These are phyloP conservation scores for Lepas anatifera DNA, from an alignment of 2,888 invertebrate species.

Conservation along the genomic window DNA sequence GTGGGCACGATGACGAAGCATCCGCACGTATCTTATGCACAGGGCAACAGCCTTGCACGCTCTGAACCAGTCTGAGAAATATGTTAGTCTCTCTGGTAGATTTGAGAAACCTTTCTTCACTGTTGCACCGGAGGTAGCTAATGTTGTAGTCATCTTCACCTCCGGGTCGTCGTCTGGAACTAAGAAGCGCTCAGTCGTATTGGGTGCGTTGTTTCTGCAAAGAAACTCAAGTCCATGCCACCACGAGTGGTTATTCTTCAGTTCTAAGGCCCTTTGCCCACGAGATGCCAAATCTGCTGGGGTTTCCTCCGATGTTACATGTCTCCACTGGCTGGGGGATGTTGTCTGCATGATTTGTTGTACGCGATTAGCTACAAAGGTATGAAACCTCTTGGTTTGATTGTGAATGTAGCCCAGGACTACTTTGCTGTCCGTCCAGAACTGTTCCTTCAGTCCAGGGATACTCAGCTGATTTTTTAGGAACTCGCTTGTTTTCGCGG, in stretches of 20 bases:
- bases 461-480: too few species aligned
- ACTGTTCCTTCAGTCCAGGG: too few species aligned
- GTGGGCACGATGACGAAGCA: background rate
- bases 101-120: background rate
- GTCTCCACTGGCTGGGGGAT: background rate
- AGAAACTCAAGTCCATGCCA: background rate
- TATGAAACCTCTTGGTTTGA: background rate
- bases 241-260: background rate
- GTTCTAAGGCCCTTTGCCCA: background rate
- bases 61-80: background rate
- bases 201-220: too few species aligned
- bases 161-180: background rate
- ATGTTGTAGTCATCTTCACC: background rate
- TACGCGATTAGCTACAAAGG: background rate
- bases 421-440: background rate
- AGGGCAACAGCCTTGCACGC: background rate
- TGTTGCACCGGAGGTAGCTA: background rate
- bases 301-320: background rate
- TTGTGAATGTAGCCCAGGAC: background rate
- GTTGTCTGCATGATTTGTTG: background rate
- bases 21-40: background rate
- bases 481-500: too few species aligned
- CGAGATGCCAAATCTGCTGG: background rate
- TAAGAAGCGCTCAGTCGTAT: too few species aligned
- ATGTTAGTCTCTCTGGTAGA: background rate